phyloP scores from a whole-genome alignment of 2,888 invertebrate genomes.

The Plagodis dolabraria region DNA sequence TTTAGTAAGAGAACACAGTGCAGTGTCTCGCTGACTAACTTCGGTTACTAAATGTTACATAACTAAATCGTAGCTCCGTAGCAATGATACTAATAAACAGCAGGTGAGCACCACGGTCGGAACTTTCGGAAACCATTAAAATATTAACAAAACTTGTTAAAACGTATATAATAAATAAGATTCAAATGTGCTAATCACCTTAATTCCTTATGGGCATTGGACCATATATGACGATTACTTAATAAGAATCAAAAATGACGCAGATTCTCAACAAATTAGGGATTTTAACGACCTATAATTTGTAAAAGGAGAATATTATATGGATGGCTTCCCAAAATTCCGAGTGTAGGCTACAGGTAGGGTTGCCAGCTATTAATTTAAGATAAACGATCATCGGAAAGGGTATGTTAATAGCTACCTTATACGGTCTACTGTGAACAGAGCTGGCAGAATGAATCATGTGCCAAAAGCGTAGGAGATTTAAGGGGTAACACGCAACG shows the following conservation, averaged over 20 bases:
- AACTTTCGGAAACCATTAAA: background rate
- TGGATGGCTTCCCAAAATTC: constrained; percentile 35
- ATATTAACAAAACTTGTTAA: constrained; percentile 19
- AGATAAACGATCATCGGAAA: constrained; percentile 60
- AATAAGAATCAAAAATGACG: constrained; percentile 37
- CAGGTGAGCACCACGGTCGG: no score
- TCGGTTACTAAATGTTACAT: no score
- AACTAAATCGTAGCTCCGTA: no score
- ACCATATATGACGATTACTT: constrained; percentile 36
- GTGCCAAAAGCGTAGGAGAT: constrained; percentile 57
- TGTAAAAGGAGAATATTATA: constrained; percentile 40
- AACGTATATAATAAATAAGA: constrained; percentile 33
- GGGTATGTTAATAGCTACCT: constrained; percentile 69
- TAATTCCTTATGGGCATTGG: constrained; percentile 30
- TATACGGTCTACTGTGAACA: constrained; percentile 56
- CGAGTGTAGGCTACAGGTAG: constrained; percentile 26
- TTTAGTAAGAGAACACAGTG: no score
- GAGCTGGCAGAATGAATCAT: constrained; percentile 61
- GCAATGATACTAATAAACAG: no score
- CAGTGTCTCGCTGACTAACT: no score
- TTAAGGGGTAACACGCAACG: no score
- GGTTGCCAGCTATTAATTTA: constrained; percentile 49
- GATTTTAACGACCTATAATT: constrained; percentile 40
- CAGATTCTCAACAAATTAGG: constrained; percentile 34
- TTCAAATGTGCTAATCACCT: constrained; percentile 34